Evolutionary conservation across 2,888 invertebrate species (phyloP).

Genomic region (Celastrina argiolus): DNA sequence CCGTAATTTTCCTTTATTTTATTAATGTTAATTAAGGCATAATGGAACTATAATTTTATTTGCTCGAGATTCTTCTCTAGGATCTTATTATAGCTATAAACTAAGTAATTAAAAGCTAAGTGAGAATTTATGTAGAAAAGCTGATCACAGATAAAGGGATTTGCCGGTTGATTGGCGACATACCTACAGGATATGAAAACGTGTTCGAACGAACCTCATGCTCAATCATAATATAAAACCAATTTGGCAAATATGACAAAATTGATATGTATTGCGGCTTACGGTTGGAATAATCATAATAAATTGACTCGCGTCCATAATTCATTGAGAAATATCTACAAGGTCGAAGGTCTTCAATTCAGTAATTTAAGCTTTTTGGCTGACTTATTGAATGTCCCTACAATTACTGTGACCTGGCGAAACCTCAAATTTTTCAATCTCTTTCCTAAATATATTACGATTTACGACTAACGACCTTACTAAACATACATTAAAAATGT

Average conservation of each 20-base stretch:
- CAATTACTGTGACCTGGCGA: not conserved
- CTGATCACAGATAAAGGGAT: constrained; percentile 13
- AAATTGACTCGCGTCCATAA: constrained; percentile 3
- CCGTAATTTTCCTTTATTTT: not conserved
- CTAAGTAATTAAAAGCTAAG: not conserved
- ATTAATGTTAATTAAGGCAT: not conserved
- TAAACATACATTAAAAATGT: too few species aligned
- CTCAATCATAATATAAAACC: constrained; percentile 24
- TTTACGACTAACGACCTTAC: too few species aligned
- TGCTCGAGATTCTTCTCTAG: not conserved
- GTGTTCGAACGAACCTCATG: constrained; percentile 17
- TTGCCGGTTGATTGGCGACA: not conserved
- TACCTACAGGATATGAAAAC: constrained; percentile 23
- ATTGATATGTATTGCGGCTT: constrained; percentile 1
- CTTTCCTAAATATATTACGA: not conserved
- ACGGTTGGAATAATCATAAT: not conserved
- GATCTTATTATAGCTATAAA: not conserved
- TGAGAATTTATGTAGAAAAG: not conserved
- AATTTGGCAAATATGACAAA: constrained; percentile 22
- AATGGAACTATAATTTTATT: not conserved
- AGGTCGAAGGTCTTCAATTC: not conserved
- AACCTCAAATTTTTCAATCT: not conserved
- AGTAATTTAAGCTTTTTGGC: not conserved
- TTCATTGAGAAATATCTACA: constrained; percentile 9
- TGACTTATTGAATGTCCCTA: not conserved